These are phyloP conservation scores for Byasa hedistus DNA, from an alignment of 2,888 invertebrate species.

Conservation along the genomic window DNA sequence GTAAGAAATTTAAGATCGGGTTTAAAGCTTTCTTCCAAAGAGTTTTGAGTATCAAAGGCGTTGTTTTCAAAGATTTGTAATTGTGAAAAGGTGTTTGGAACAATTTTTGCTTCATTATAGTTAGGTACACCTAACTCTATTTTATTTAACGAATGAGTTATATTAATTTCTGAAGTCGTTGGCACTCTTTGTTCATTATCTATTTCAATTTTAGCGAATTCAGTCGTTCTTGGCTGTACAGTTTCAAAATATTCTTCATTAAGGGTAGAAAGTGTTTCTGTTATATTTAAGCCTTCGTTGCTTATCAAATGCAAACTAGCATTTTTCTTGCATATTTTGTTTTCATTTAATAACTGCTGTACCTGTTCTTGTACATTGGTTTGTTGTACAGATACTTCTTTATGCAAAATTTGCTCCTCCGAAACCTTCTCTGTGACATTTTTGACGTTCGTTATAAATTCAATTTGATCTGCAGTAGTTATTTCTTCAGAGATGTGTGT, in stretches of 20 bases:
- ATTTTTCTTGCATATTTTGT: conserved; percentile 72
- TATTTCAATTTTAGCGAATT: conserved; percentile 75
- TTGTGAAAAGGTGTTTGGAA: conserved; percentile 51
- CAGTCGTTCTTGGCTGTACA: conserved; percentile 56
- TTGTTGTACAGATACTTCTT: conserved; percentile 65
- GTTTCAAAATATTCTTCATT: conserved; percentile 71
- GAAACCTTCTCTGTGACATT: conserved; percentile 49
- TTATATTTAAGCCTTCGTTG: conserved; percentile 81
- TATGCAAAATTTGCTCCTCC: conserved; percentile 57
- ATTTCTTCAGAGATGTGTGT: conserved; percentile 66
- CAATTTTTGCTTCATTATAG: conserved; percentile 59
- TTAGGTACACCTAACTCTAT: conserved; percentile 46
- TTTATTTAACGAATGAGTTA: conserved; percentile 53
- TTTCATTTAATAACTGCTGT: conserved; percentile 71
- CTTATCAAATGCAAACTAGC: conserved; percentile 79
- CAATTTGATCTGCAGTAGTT: conserved; percentile 65
- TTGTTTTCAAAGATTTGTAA: conserved; percentile 65
- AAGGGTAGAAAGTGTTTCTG: conserved; percentile 73
- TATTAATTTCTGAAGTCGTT: conserved; percentile 67
- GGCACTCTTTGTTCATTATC: conserved; percentile 76
- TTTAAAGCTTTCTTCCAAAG: conserved; percentile 43
- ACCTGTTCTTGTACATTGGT: conserved; percentile 75
- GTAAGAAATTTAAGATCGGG: conserved; percentile 53
- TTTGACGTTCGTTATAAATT: conserved; percentile 44
- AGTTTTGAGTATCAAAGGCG: conserved; percentile 66